A percentile compares a stretch with the other conserved stretches of the same genome.
Evolutionary conservation across 2,113 vertebrate genomes (phyloP).

Genomic region (Bubo blakistoni): DNA sequence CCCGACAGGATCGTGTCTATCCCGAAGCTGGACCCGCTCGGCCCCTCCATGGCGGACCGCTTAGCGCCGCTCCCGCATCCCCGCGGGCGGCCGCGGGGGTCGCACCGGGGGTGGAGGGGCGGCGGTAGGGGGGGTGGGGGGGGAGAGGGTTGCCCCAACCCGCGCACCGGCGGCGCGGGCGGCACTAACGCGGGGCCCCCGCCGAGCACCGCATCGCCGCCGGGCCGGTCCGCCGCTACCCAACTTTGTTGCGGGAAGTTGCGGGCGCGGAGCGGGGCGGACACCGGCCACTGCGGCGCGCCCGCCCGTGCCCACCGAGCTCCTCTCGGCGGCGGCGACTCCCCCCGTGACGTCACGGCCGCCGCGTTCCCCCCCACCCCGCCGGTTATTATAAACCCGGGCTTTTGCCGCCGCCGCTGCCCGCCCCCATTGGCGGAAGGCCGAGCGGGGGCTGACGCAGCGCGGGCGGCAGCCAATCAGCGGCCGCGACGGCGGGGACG

Average conservation of each 20-base stretch:
- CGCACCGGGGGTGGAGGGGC: not conserved
- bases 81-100: constrained; percentile 57
- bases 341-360: constrained; percentile 93
- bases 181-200: not conserved
- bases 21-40: constrained; percentile 94
- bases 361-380: constrained; percentile 68
- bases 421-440: constrained; percentile 79
- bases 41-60: constrained; percentile 88
- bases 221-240: not conserved
- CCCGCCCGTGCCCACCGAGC: constrained; percentile 87
- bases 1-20: constrained; percentile 97
- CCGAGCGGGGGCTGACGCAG: constrained; percentile 67
- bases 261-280: constrained; percentile 75
- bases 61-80: constrained; percentile 81
- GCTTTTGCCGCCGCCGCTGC: constrained; percentile 59
- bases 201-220: not conserved
- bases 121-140: not conserved
- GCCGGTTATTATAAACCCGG: constrained; percentile 78
- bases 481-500: not conserved
- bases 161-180: not conserved
- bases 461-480: constrained; percentile 81
- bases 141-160: not conserved
- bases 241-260: constrained; percentile 92
- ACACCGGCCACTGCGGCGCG: constrained; percentile 83
- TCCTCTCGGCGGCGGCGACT: constrained; percentile 87